A percentile compares a stretch with the other conserved stretches of the same genome.
These are phyloP conservation scores for Aeoliscus strigatus DNA, from an alignment of 2,797 vertebrate species.

Conservation along the genomic window DNA sequence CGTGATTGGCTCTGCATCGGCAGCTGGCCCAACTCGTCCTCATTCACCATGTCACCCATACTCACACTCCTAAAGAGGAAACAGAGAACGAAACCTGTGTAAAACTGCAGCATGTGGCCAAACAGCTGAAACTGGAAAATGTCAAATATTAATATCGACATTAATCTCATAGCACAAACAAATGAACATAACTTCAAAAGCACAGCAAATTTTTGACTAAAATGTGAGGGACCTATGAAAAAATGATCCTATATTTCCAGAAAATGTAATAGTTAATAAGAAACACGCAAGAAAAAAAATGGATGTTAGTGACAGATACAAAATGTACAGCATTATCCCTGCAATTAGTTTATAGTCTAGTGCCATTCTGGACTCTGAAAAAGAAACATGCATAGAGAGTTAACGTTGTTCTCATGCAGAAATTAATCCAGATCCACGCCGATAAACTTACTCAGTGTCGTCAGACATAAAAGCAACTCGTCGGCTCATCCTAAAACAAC, in stretches of 20 bases:
- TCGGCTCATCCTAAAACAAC: conserved; percentile 91
- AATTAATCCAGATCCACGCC: conserved; percentile 12
- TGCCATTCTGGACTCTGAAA: conserved; percentile 4
- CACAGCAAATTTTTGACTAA: too few species aligned
- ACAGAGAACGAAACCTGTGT: conserved; percentile 3
- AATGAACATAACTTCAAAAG: too few species aligned
- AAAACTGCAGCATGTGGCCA: too few species aligned
- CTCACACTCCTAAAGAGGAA: conserved; percentile 82
- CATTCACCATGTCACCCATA: conserved; percentile 89
- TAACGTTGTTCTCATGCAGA: conserved; percentile 43
- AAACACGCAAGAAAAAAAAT: conserved; percentile 4
- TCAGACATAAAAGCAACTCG: conserved; percentile 91
- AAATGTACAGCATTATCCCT: conserved; percentile 3
- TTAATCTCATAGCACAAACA: conserved; percentile 1
- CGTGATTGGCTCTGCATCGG: conserved; percentile 84
- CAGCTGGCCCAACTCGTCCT: conserved; percentile 80
- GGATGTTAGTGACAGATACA: conserved; percentile 11
- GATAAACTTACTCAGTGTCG: conserved; percentile 91
- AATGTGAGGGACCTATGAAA: too few species aligned
- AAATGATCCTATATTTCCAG: background rate
- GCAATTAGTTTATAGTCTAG: background rate
- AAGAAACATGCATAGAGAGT: conserved; percentile 21
- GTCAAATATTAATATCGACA: background rate
- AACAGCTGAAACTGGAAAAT: conserved; percentile 5
- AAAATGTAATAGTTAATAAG: background rate